phyloP scores from a whole-genome alignment of 2,113 vertebrate genomes.

The Takifugu flavidus region DNA sequence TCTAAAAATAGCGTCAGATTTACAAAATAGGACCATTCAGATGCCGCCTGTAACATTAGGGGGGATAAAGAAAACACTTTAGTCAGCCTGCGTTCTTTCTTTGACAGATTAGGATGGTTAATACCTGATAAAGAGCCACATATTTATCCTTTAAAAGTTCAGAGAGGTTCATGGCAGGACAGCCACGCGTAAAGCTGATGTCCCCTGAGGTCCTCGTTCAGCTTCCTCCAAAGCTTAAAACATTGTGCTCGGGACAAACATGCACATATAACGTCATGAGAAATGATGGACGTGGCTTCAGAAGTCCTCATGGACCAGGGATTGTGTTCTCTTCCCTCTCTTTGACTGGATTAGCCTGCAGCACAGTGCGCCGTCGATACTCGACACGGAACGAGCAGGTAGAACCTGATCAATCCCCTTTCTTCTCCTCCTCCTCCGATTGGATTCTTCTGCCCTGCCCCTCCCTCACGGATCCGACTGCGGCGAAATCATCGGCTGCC shows the following conservation, averaged over 20 bases:
- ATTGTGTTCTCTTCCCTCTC: conserved; percentile 21
- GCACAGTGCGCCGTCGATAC: conserved; percentile 20
- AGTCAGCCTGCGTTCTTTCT: too few species aligned
- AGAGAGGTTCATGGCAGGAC: neutral
- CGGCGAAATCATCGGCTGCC: neutral
- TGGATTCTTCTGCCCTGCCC: conserved; percentile 30
- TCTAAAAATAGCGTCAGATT: conserved; percentile 38
- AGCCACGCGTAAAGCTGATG: too few species aligned
- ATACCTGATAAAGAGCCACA: too few species aligned
- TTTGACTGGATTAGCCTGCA: conserved; percentile 29
- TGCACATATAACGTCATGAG: too few species aligned
- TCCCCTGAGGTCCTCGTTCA: conserved; percentile 21
- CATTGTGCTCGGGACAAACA: too few species aligned
- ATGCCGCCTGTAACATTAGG: conserved; percentile 4
- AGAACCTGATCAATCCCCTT: conserved; percentile 38
- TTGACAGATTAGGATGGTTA: too few species aligned
- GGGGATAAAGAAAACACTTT: conserved; percentile 1
- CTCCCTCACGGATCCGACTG: conserved; percentile 22
- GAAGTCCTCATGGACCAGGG: conserved; percentile 8
- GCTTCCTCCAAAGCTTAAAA: conserved; percentile 2
- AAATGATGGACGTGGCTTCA: too few species aligned
- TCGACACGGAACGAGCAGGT: conserved; percentile 44
- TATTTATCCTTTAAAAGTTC: neutral
- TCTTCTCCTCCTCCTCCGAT: conserved; percentile 34
- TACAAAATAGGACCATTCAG: conserved; percentile 9